Evolutionary conservation across 2,888 invertebrate species (phyloP).

Genomic region (Xiphydria camelus): DNA sequence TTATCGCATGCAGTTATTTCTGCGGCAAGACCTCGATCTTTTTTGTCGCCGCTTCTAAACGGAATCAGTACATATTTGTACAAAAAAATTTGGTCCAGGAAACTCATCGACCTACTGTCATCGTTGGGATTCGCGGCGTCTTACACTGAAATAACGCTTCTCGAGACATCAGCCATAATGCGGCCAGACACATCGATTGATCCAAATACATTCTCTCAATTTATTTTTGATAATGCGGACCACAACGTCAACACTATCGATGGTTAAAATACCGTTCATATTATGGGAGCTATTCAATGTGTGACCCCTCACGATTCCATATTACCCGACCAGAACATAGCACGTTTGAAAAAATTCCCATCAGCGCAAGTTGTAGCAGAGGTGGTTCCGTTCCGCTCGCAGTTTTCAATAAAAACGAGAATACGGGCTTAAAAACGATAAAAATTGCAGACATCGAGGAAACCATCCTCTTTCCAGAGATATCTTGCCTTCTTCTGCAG

Average conservation of each 20-base stretch:
- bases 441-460: slow-evolving; percentile 20
- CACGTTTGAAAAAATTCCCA: too few relatives aligned
- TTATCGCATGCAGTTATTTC: slow-evolving; percentile 22
- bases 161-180: slow-evolving; percentile 21
- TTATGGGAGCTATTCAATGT: too few relatives aligned
- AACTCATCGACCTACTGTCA: slow-evolving; percentile 23
- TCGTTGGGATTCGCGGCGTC: slow-evolving; percentile 22
- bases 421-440: slow-evolving; percentile 24
- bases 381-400: slow-evolving; percentile 14
- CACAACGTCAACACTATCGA: too few relatives aligned
- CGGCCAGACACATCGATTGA: too few relatives aligned
- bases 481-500: slow-evolving; percentile 21
- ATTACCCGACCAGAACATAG: too few relatives aligned
- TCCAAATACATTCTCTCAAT: too few relatives aligned
- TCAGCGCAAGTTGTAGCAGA: too few relatives aligned
- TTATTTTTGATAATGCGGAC: too few relatives aligned
- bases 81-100: slow-evolving; percentile 24
- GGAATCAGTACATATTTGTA: slow-evolving; percentile 14
- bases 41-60: slow-evolving; percentile 21
- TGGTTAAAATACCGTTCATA: too few relatives aligned
- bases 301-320: too few relatives aligned
- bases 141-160: slow-evolving; percentile 18
- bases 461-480: slow-evolving; percentile 24
- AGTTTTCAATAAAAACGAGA: slow-evolving; percentile 22
- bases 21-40: slow-evolving; percentile 16